Evolutionary conservation across 1,140 invertebrate species (phyloP).

Genomic region (Penaeus vannamei): DNA sequence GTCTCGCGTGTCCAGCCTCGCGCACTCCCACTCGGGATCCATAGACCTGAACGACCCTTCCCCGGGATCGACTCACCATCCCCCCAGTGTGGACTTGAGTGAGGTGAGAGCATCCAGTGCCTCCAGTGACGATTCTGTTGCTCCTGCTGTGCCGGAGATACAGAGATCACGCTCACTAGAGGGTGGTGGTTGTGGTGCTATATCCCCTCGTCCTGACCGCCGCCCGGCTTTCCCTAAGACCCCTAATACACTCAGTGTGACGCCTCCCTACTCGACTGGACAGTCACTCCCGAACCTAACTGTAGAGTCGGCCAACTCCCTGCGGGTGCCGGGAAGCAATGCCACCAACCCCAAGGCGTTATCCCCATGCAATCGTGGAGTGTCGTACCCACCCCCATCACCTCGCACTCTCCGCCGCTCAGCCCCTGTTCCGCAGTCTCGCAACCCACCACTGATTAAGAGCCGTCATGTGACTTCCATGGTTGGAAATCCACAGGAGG

Average conservation of each 20-base stretch:
- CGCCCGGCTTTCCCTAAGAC: slow-evolving; percentile 68
- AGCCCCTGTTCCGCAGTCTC: slow-evolving; percentile 78
- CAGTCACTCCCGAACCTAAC: slow-evolving; percentile 83
- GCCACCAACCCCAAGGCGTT: slow-evolving; percentile 52
- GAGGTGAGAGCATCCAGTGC: slow-evolving; percentile 66
- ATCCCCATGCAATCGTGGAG: slow-evolving; percentile 73
- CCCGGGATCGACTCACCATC: slow-evolving; percentile 58
- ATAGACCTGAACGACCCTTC: slow-evolving; percentile 70
- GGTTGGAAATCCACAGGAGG: slow-evolving; percentile 63
- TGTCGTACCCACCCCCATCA: slow-evolving; percentile 84
- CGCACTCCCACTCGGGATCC: slow-evolving; percentile 71
- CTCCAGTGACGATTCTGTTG: slow-evolving; percentile 67
- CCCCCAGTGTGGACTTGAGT: slow-evolving; percentile 64
- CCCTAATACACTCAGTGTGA: slow-evolving; percentile 69
- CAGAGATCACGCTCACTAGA: slow-evolving; percentile 60
- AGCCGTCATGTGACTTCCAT: slow-evolving; percentile 75
- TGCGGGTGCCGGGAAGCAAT: slow-evolving; percentile 67
- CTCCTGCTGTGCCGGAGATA: slow-evolving; percentile 43
- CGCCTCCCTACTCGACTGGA: slow-evolving; percentile 74
- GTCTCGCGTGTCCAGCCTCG: slow-evolving; percentile 70
- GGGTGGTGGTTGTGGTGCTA: slow-evolving; percentile 44
- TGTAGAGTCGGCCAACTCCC: slow-evolving; percentile 74
- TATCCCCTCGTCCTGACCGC: slow-evolving; percentile 63
- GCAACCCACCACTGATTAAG: slow-evolving; percentile 83
- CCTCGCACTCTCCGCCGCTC: slow-evolving; percentile 80